A percentile compares a stretch with the other conserved stretches of the same genome.
These are phyloP conservation scores for Morone chrysops DNA, from an alignment of 2,113 vertebrate genomes.

Conservation along the genomic window DNA sequence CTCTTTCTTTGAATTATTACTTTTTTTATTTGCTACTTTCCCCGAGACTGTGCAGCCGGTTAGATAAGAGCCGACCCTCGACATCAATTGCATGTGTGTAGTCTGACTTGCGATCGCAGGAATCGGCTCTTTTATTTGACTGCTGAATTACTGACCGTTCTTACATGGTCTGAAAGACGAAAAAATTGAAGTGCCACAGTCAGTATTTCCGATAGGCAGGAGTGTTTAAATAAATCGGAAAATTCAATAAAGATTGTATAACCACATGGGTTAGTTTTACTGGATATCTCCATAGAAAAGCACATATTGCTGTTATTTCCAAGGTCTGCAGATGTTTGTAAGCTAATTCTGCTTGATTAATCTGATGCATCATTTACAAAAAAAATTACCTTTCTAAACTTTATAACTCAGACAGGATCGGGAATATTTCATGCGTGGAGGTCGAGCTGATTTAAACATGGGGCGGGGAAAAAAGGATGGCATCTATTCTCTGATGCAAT, in stretches of 20 bases:
- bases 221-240: not conserved
- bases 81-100: not conserved
- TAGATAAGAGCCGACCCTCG: not conserved
- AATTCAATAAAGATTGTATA: not conserved
- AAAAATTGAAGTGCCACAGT: not conserved
- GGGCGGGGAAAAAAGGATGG: not conserved
- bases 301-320: not conserved
- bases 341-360: not conserved
- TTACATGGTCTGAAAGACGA: not conserved
- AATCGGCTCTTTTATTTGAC: not conserved
- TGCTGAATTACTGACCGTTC: not conserved
- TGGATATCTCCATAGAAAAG: not conserved
- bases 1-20: slow-evolving; percentile 34
- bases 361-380: not conserved
- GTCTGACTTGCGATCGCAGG: not conserved
- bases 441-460: slow-evolving; percentile 1
- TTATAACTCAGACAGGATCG: not conserved
- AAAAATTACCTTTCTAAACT: not conserved
- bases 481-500: not conserved
- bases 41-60: not conserved
- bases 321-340: not conserved
- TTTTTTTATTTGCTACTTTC: slow-evolving; percentile 32
- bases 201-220: not conserved
- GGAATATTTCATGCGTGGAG: not conserved
- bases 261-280: not conserved